Base-by-base conservation (phyloP, 2,888 invertebrate species). In the Drosophila borborema region DNA sequence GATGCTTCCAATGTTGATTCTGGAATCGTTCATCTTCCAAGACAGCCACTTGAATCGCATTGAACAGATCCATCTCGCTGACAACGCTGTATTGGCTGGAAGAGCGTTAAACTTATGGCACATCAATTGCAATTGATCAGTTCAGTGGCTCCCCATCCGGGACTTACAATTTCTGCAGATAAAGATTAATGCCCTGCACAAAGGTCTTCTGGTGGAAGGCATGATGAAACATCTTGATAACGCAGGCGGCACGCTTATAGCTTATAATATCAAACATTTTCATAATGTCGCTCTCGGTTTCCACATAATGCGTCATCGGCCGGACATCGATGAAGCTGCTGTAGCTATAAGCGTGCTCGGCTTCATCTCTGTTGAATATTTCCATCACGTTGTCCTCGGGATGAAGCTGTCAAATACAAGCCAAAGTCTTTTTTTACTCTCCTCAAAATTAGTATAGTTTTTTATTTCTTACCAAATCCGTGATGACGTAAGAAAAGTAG, bases 371-470 rank as follows among this genome's bases (percentile, higher is more conserved):
- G 34, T 93, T 88, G 0, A 94, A 92, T 48, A 95, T 94, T 80
- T 97, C 96, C 67, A 91, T 80, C 0, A 96, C 95, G 82, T 96
- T 96, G 95, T 95, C 95, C 2, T 94, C 92, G 0, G 94, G 93
- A 82, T 95, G 94, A 16, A 95, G 94, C 96, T 96, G 62, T 28
- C 40, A 28, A 40, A 20, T 2, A 12, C 7, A n/a, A 23, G 4
- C 23, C 9, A 8, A 4, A 6, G 18, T n/a, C 49, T 36, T 20
- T 20, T 2, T 20, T 6, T 41, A 36, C 4, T 2, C 16, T 18
- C 16, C 7, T 2, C 31, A 20, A 18, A 12, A 5, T 1, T 9
- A 12, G 3, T 20, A 9, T 16, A 1, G 10, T 0, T 3, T 36
- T 3, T 3, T 9, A 2, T 28, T 10, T 6, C 40, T 60, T 85